Percentiles rank a stretch among this genome's conserved stretches.
These are phyloP conservation scores for Podarcis siculus DNA, from an alignment of 2,797 vertebrate genomes.

Conservation along the genomic window DNA sequence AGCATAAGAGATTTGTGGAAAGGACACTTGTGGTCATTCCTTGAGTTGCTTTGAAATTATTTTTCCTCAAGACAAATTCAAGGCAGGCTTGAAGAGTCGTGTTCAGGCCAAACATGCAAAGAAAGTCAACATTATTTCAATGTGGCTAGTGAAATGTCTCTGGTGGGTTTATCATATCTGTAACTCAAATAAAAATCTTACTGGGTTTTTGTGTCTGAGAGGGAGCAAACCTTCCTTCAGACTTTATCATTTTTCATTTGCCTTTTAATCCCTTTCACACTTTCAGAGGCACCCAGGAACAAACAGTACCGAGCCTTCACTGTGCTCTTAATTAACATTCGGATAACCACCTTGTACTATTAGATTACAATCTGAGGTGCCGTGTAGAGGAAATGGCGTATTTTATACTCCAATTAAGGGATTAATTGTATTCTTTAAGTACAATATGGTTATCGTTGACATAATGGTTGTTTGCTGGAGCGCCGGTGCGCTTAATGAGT, in stretches of 20 bases:
- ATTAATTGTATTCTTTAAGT: constrained; percentile 73
- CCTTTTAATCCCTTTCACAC: not conserved
- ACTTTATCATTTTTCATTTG: not conserved
- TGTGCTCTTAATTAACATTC: constrained; percentile 66
- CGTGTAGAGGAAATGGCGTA: constrained; percentile 62
- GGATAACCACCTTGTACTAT: constrained; percentile 58
- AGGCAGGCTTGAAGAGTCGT: not conserved
- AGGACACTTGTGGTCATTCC: not conserved
- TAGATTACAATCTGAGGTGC: constrained; percentile 50
- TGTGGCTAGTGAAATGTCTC: not conserved
- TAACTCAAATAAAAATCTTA: not conserved
- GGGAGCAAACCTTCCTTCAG: not conserved
- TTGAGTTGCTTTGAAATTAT: not conserved
- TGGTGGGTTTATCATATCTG: not conserved
- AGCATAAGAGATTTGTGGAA: not conserved
- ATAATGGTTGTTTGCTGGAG: constrained; percentile 71
- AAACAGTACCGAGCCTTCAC: constrained; percentile 50
- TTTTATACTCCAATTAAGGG: constrained; percentile 70
- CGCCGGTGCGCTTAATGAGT: constrained; percentile 60
- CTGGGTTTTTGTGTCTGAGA: not conserved
- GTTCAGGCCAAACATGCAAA: not conserved
- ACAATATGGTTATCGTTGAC: constrained; percentile 65
- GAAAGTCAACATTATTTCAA: not conserved
- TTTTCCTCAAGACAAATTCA: not conserved
- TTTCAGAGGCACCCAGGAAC: not conserved